A percentile compares a stretch with the other conserved stretches of the same genome.
These are phyloP conservation scores for Nothocercus nigrocapillus DNA, from an alignment of 2,113 vertebrate genomes.

Conservation along the genomic window DNA sequence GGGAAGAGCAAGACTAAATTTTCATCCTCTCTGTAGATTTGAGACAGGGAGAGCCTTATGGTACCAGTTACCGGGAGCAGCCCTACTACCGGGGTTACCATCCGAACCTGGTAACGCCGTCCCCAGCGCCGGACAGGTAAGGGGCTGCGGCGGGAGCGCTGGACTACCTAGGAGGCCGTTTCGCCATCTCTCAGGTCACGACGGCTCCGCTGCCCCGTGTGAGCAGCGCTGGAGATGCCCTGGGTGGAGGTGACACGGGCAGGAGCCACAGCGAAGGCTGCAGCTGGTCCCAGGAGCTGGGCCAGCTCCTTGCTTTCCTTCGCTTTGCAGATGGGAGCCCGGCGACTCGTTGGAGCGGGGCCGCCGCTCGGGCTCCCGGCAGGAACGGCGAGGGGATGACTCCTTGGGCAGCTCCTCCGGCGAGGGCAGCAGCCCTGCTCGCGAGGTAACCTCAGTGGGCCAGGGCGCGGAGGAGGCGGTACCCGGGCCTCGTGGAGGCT, in stretches of 20 bases:
- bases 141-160: neutral
- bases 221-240: too few species aligned
- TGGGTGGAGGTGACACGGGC: too few species aligned
- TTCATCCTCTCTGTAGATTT: constrained; percentile 59
- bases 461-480: neutral
- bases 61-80: constrained; percentile 16
- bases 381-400: neutral
- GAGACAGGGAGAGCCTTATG: constrained; percentile 40
- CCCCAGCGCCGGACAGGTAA: constrained; percentile 47
- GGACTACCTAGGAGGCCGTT: neutral
- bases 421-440: neutral
- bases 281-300: neutral
- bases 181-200: neutral
- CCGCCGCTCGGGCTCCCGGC: neutral
- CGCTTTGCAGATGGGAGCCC: constrained; percentile 32
- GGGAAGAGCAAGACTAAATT: neutral
- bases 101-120: neutral
- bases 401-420: rapidly evolving
- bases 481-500: too few species aligned
- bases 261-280: neutral
- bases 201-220: neutral
- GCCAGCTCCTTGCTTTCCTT: neutral
- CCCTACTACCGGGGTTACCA: constrained; percentile 58
- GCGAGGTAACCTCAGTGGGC: constrained; percentile 63
- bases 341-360: neutral